Evolutionary conservation across 2,113 vertebrate species (phyloP).

Genomic region (Grammomys dolichurus): DNA sequence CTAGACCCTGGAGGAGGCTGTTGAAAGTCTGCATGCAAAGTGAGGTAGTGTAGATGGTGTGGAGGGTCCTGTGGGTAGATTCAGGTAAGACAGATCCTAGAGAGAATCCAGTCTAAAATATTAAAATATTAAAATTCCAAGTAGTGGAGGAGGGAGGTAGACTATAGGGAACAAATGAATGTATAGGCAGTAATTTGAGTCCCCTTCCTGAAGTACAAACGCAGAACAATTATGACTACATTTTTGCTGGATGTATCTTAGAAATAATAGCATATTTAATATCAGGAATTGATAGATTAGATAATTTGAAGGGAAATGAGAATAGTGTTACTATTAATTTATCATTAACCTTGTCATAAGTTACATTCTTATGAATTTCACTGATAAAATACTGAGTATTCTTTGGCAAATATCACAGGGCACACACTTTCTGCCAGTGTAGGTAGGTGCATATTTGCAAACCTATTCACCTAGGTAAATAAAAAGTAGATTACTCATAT

Average conservation of each 20-base stretch:
- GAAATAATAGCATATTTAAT: constrained; percentile 49
- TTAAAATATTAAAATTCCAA: constrained; percentile 44
- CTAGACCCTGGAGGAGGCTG: neutral
- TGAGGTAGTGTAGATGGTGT: neutral
- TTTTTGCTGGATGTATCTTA: constrained; percentile 53
- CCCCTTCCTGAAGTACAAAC: constrained; percentile 53
- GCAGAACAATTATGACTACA: constrained; percentile 9
- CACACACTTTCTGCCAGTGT: neutral
- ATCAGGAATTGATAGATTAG: constrained; percentile 15
- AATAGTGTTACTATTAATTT: constrained; percentile 5
- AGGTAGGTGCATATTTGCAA: neutral
- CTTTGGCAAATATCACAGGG: constrained; percentile 24
- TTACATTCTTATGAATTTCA: neutral
- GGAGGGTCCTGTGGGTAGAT: neutral
- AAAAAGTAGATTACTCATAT: neutral
- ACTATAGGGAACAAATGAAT: constrained; percentile 46
- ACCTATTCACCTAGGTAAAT: neutral
- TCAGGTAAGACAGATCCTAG: neutral
- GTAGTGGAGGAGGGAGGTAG: neutral
- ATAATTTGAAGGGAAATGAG: constrained; percentile 44
- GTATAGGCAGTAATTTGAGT: constrained; percentile 44
- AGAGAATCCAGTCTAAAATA: neutral
- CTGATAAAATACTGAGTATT: neutral
- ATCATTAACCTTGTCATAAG: neutral
- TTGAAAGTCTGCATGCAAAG: neutral